Evolutionary conservation across 2,797 vertebrate genomes (phyloP).

Genomic region (Pangasius mekongensis): DNA sequence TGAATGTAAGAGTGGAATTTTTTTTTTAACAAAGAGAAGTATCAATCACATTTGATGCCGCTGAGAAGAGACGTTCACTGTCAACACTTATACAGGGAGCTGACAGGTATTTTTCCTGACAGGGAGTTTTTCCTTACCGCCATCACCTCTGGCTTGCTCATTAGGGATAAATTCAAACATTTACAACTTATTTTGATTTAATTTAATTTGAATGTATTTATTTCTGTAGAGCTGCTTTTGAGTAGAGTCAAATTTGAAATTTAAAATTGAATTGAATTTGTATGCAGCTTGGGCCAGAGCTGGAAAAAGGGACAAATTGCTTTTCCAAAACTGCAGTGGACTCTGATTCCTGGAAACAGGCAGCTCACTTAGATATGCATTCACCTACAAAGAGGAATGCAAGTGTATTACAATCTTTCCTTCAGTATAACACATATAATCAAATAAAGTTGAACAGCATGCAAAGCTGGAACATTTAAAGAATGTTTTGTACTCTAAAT

Average conservation of each 20-base stretch:
- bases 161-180: too few species aligned
- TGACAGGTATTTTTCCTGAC: not conserved
- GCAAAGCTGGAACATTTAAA: too few species aligned
- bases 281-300: not conserved
- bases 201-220: too few species aligned
- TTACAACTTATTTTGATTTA: too few species aligned
- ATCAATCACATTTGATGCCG: not conserved
- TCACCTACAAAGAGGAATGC: not conserved
- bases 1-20: not conserved
- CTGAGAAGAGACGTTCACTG: slow-evolving; percentile 11
- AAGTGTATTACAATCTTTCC: not conserved
- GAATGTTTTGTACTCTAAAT: too few species aligned
- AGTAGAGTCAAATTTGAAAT: too few species aligned
- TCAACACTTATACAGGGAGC: slow-evolving; percentile 23
- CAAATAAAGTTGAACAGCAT: too few species aligned
- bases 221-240: too few species aligned
- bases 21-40: slow-evolving; percentile 27
- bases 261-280: too few species aligned
- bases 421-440: not conserved
- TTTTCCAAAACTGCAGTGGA: slow-evolving; percentile 3
- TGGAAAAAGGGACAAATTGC: slow-evolving; percentile 23
- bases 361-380: slow-evolving; percentile 3
- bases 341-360: not conserved
- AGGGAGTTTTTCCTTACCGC: too few species aligned
- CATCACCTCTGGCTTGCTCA: too few species aligned